Percentiles rank a stretch among this genome's conserved stretches.
Evolutionary conservation across 2,888 invertebrate genomes (phyloP).

Genomic region (Pollenia griseotomentosa): DNA sequence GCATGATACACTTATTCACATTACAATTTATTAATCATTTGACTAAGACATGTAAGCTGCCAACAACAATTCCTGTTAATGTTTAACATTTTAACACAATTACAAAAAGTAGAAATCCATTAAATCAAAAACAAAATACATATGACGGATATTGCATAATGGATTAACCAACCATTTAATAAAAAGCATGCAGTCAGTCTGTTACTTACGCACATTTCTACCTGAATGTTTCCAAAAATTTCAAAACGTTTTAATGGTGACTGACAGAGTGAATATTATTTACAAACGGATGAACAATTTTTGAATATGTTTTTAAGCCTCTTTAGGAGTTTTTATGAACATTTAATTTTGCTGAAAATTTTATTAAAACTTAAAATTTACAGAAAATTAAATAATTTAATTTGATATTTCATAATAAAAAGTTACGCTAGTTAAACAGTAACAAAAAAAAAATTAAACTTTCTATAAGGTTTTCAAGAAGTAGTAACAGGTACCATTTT

Average conservation of each 20-base stretch:
- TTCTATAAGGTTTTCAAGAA: conserved; percentile 44
- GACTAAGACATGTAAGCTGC: background rate
- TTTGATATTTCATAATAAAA: conserved; percentile 29
- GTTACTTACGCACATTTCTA: conserved; percentile 5
- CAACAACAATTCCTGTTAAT: conserved; percentile 30
- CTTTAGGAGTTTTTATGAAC: background rate
- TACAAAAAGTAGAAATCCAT: conserved; percentile 23
- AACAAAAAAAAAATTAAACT: conserved; percentile 27
- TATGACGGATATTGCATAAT: conserved; percentile 56
- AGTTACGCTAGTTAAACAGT: conserved; percentile 36
- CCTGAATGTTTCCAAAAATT: background rate
- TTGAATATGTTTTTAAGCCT: background rate
- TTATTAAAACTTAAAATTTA: background rate
- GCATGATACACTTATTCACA: conserved; percentile 3
- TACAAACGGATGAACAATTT: background rate
- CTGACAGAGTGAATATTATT: background rate
- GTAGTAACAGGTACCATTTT: background rate
- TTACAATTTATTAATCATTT: conserved; percentile 4
- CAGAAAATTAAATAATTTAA: conserved; percentile 15
- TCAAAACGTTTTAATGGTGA: background rate
- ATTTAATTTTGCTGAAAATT: background rate
- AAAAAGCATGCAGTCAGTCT: background rate
- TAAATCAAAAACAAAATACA: conserved; percentile 12
- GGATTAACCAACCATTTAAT: conserved; percentile 46
- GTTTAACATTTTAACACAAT: conserved; percentile 62